phyloP scores from a whole-genome alignment of 37 sponge, comb jelly and placozoan species.

The Aplysina aerophoba region DNA sequence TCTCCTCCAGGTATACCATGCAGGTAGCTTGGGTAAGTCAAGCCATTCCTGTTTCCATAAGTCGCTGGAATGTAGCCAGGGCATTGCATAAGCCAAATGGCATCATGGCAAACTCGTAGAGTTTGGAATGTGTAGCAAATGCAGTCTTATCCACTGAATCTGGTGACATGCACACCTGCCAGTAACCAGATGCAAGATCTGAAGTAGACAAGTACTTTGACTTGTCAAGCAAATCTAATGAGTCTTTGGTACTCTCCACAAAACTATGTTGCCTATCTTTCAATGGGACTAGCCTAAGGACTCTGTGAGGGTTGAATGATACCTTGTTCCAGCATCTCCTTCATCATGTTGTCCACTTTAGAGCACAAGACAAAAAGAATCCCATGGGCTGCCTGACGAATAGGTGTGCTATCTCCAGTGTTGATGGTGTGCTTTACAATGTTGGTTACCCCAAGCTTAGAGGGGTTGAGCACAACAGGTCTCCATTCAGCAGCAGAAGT shows the following conservation, averaged over 20 bases:
- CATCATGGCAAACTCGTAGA: slow-evolving; percentile 51
- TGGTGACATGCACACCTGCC: slow-evolving; percentile 35
- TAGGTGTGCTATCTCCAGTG: slow-evolving; percentile 46
- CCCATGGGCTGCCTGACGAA: slow-evolving; percentile 45
- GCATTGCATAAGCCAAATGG: slow-evolving; percentile 55
- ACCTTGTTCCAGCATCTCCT: slow-evolving; percentile 53
- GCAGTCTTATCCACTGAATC: slow-evolving; percentile 47
- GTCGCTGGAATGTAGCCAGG: slow-evolving; percentile 40
- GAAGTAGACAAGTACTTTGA: slow-evolving; percentile 40
- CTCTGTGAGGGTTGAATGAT: slow-evolving; percentile 49
- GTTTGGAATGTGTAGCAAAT: slow-evolving; percentile 33
- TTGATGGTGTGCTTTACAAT: slow-evolving; percentile 37
- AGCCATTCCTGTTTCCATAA: slow-evolving; percentile 36
- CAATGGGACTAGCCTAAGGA: slow-evolving; percentile 66
- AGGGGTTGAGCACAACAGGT: slow-evolving; percentile 32
- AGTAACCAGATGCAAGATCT: slow-evolving; percentile 47
- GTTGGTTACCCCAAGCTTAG: slow-evolving; percentile 41
- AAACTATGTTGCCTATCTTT: slow-evolving; percentile 44
- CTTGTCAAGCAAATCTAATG: slow-evolving; percentile 35
- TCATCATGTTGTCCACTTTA: slow-evolving; percentile 33
- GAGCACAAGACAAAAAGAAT: slow-evolving; percentile 37
- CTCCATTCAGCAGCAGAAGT: no score
- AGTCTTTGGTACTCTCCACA: slow-evolving; percentile 61
- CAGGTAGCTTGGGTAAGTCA: neutral
- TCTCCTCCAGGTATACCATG: slow-evolving; percentile 44